These are phyloP conservation scores for Ataeniobius toweri DNA, from an alignment of 2,797 vertebrate species.

Conservation along the genomic window DNA sequence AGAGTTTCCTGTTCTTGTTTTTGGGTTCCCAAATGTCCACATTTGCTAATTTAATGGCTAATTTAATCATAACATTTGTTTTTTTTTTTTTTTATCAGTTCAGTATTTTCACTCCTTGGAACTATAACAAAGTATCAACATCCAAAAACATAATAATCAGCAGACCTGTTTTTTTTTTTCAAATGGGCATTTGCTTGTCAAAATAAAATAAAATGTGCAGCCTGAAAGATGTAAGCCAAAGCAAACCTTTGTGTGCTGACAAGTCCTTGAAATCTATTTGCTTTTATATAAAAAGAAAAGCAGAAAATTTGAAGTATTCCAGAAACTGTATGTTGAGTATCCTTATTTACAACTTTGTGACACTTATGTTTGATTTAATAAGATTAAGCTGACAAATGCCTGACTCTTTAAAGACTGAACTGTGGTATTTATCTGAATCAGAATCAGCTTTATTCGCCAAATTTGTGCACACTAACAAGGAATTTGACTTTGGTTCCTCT, in stretches of 20 bases:
- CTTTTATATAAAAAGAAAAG: neutral
- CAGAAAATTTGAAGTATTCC: neutral
- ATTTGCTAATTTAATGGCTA: neutral
- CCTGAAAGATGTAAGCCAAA: neutral
- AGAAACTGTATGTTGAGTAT: too few relatives aligned
- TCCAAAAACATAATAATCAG: neutral
- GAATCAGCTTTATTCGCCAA: too few relatives aligned
- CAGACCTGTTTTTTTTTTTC: neutral
- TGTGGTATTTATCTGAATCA: neutral
- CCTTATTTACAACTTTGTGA: neutral
- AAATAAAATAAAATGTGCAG: neutral
- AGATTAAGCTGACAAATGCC: neutral
- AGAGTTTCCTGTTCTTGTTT: slow-evolving; percentile 1
- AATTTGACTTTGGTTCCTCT: too few relatives aligned
- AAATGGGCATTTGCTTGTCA: neutral
- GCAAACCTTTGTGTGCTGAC: neutral
- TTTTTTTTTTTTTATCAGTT: too few relatives aligned
- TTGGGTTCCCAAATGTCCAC: neutral
- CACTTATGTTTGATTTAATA: neutral
- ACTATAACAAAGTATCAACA: neutral
- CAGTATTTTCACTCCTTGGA: neutral
- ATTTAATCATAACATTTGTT: neutral
- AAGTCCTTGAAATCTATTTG: neutral
- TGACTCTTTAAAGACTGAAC: neutral
- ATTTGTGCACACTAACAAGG: too few relatives aligned